Conservation (phyloP, 2,113 vertebrate genomes). For the Telmatochromis sp. region DNA sequence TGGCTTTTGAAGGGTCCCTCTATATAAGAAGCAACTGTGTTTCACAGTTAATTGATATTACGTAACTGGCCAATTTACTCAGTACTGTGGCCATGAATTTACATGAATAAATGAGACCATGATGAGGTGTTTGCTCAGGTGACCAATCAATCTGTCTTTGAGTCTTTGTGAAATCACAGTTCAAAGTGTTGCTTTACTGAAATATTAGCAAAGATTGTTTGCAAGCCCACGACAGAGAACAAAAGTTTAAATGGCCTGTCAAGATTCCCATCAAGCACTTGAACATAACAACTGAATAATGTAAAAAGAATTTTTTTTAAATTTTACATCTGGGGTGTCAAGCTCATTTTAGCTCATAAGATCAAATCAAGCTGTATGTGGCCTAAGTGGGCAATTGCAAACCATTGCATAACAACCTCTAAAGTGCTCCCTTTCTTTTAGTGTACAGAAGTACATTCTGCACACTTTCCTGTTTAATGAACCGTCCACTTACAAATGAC, state of each 20-base stretch:
- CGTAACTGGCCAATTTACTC: neutral
- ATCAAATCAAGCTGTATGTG: too few relatives aligned
- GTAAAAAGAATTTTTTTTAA: too few relatives aligned
- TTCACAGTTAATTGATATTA: neutral
- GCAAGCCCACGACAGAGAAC: neutral
- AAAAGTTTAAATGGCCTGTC: neutral
- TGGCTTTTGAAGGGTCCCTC: constrained; percentile 34
- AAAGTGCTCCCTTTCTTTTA: neutral
- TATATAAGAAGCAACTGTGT: neutral
- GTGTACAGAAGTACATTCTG: neutral
- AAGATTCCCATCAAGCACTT: neutral
- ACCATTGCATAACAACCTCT: neutral
- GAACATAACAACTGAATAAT: neutral
- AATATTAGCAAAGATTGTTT: neutral
- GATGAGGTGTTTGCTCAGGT: neutral
- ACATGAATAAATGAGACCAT: constrained; percentile 42
- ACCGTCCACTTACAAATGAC: neutral
- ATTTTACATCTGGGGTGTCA: neutral
- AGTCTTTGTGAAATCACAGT: neutral
- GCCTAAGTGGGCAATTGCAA: neutral
- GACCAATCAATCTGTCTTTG: neutral
- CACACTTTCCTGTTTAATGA: neutral
- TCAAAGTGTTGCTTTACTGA: neutral
- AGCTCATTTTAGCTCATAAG: neutral
- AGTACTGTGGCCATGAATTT: neutral